Evolutionary conservation across 2,113 vertebrate species (phyloP).

Genomic region (Guaruba guarouba): DNA sequence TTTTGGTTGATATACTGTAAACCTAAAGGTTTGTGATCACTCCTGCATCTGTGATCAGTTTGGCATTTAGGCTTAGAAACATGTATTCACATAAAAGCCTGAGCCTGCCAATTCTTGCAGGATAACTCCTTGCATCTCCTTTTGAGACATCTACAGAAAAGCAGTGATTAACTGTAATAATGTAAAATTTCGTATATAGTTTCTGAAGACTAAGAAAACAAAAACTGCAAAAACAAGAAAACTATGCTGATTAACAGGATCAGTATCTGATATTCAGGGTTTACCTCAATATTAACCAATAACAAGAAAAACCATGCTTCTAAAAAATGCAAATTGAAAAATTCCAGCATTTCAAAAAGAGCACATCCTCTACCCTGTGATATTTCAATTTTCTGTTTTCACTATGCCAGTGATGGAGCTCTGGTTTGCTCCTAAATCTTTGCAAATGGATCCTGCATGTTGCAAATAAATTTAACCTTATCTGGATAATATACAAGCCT

Average conservation of each 20-base stretch:
- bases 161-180: neutral
- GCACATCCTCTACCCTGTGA: neutral
- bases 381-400: neutral
- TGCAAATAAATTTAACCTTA: neutral
- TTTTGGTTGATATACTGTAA: neutral
- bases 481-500: neutral
- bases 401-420: neutral
- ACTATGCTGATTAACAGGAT: neutral
- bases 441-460: neutral
- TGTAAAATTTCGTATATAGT: neutral
- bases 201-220: neutral
- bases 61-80: neutral
- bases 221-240: neutral
- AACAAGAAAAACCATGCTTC: neutral
- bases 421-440: neutral
- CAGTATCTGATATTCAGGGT: neutral
- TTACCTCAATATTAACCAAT: neutral
- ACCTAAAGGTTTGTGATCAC: neutral
- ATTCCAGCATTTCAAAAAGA: neutral
- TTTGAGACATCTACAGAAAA: neutral
- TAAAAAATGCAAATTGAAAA: neutral
- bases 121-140: neutral
- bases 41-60: neutral
- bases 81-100: neutral
- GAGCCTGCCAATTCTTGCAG: neutral